Conservation (phyloP, 2,888 invertebrate species). For the Phanerotoma sp. region DNA sequence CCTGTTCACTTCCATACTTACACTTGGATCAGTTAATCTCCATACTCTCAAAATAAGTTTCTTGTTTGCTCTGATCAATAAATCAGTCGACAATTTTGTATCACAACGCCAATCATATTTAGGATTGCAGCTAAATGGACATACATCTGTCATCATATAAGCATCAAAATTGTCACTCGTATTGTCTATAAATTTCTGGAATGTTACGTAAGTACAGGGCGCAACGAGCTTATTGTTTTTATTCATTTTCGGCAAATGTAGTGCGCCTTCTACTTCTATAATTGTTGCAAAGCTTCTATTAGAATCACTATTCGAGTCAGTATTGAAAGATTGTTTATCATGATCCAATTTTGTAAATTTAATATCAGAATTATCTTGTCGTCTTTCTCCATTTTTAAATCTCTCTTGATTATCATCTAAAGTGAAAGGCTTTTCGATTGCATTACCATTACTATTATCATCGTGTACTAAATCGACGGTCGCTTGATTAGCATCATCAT, state of each 20-base stretch:
- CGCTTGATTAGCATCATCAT: constrained; percentile 40
- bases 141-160: constrained; percentile 60
- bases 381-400: neutral
- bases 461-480: constrained; percentile 27
- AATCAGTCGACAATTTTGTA: constrained; percentile 31
- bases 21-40: constrained; percentile 60
- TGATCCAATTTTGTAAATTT: neutral
- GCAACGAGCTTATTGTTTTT: constrained; percentile 56
- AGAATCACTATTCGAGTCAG: neutral
- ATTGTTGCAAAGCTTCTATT: constrained; percentile 56
- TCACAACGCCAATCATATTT: constrained; percentile 33
- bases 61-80: constrained; percentile 59
- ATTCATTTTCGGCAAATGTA: constrained; percentile 60
- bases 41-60: constrained; percentile 65
- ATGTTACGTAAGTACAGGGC: constrained; percentile 66
- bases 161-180: constrained; percentile 43
- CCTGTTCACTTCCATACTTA: constrained; percentile 58
- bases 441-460: neutral
- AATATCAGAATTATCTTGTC: neutral
- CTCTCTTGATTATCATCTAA: neutral
- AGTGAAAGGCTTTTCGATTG: neutral
- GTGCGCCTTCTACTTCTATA: constrained; percentile 62
- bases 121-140: constrained; percentile 30
- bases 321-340: neutral
- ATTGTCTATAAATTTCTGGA: constrained; percentile 57